A percentile compares a stretch with the other conserved stretches of the same genome.
These are phyloP conservation scores for Gallinago paraguaiae DNA, from an alignment of 2,113 vertebrate species.

Conservation along the genomic window DNA sequence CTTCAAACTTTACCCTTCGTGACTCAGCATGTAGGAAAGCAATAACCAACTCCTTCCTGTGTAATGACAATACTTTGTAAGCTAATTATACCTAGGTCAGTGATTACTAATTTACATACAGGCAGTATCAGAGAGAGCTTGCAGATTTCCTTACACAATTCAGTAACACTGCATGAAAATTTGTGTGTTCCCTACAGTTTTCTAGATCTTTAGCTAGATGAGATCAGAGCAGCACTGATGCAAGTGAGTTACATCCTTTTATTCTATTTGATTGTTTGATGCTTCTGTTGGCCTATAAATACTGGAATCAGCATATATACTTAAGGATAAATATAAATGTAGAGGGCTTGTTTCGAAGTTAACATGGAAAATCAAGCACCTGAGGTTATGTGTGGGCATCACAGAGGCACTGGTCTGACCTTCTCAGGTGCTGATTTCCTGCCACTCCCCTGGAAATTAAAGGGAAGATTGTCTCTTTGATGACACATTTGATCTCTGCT, in stretches of 20 bases:
- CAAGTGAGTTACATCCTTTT: not conserved
- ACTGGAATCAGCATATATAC: not conserved
- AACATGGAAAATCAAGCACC: not conserved
- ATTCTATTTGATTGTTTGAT: not conserved
- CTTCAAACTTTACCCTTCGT: not conserved
- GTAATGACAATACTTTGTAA: not conserved
- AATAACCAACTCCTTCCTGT: not conserved
- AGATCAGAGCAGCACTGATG: not conserved
- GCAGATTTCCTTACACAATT: not conserved
- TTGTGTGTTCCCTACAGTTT: not conserved
- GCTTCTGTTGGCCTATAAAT: not conserved
- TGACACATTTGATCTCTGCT: not conserved
- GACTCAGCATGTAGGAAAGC: not conserved
- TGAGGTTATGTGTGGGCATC: not conserved
- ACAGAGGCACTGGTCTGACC: not conserved
- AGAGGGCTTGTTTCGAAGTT: not conserved
- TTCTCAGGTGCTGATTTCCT: not conserved
- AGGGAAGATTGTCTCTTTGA: not conserved
- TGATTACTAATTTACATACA: not conserved
- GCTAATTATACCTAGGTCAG: not conserved
- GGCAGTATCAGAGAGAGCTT: not conserved
- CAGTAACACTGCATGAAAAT: not conserved
- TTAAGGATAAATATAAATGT: not conserved
- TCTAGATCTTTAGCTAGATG: not conserved
- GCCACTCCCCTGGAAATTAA: not conserved